These are phyloP conservation scores for Drosophila recens DNA, from an alignment of 2,888 invertebrate species.

Conservation along the genomic window DNA sequence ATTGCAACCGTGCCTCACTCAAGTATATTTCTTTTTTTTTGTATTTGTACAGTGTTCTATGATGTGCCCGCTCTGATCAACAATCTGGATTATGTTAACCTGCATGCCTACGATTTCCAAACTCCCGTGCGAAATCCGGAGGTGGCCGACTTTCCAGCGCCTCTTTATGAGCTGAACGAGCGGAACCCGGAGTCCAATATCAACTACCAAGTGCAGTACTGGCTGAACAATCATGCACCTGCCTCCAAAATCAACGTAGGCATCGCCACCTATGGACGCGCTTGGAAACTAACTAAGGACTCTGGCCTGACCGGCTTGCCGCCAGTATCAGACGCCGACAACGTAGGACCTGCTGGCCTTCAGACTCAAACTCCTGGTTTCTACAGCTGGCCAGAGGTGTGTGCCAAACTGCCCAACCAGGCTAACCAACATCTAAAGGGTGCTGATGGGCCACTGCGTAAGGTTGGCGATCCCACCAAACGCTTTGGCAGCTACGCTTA, in stretches of 20 bases:
- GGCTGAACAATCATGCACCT: slow-evolving; percentile 87
- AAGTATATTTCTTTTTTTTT: slow-evolving; percentile 65
- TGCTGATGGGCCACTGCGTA: slow-evolving; percentile 88
- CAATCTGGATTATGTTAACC: slow-evolving; percentile 91
- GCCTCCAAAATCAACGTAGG: slow-evolving; percentile 90
- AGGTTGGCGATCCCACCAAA: slow-evolving; percentile 92
- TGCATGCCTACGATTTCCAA: slow-evolving; percentile 92
- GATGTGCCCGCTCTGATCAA: slow-evolving; percentile 91
- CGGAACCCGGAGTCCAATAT: slow-evolving; percentile 89
- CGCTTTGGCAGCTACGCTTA: slow-evolving; percentile 93
- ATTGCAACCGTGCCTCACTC: background rate
- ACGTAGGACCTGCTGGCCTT: slow-evolving; percentile 90
- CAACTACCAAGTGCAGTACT: slow-evolving; percentile 89
- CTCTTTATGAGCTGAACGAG: slow-evolving; percentile 90
- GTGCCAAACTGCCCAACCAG: slow-evolving; percentile 88
- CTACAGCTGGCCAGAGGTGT: slow-evolving; percentile 92
- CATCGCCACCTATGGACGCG: slow-evolving; percentile 90
- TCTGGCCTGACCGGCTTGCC: slow-evolving; percentile 92
- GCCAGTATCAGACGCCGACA: slow-evolving; percentile 89
- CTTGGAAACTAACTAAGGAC: slow-evolving; percentile 91
- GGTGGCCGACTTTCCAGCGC: slow-evolving; percentile 91
- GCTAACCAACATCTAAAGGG: slow-evolving; percentile 88
- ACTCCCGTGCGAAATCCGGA: slow-evolving; percentile 91
- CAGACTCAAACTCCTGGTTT: slow-evolving; percentile 90
- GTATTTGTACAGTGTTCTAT: slow-evolving; percentile 88